These are phyloP conservation scores for Hiodon alosoides DNA, from an alignment of 2,113 vertebrate species.

Conservation along the genomic window DNA sequence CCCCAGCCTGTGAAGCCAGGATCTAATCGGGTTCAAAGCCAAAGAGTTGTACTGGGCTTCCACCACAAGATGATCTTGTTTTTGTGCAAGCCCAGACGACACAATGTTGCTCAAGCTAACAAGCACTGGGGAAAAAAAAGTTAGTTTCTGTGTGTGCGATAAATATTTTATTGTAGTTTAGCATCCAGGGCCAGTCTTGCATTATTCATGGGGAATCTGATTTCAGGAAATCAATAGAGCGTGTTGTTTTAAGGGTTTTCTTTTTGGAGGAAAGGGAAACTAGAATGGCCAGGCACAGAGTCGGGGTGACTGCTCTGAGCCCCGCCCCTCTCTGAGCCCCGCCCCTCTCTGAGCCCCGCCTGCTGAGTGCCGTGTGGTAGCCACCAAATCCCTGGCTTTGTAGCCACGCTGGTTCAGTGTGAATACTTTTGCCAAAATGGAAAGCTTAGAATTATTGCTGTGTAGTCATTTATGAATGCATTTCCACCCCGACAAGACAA, in stretches of 20 bases:
- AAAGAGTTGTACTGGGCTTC: background rate
- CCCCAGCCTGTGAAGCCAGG: background rate
- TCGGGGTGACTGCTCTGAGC: background rate
- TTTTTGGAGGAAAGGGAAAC: constrained; percentile 9
- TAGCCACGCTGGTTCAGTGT: too few species aligned
- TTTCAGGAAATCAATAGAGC: constrained; percentile 32
- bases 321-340: background rate
- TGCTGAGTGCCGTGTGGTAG: too few species aligned
- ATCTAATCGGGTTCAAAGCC: background rate
- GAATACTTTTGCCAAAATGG: too few species aligned
- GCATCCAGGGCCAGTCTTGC: constrained; percentile 22
- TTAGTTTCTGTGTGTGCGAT: constrained; percentile 25
- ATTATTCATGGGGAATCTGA: constrained; percentile 38
- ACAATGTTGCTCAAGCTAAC: constrained; percentile 24
- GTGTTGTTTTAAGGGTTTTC: constrained; percentile 31
- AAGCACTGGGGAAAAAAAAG: constrained; percentile 21
- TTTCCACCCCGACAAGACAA: too few species aligned
- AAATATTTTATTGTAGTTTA: constrained; percentile 35
- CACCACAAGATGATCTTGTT: background rate
- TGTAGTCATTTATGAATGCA: too few species aligned
- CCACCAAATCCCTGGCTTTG: too few species aligned
- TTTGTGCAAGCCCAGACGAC: constrained; percentile 1
- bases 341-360: background rate
- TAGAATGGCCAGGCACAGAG: background rate
- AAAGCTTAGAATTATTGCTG: too few species aligned